These are phyloP conservation scores for Murina feae DNA, from an alignment of 2,113 vertebrate genomes.

Conservation along the genomic window DNA sequence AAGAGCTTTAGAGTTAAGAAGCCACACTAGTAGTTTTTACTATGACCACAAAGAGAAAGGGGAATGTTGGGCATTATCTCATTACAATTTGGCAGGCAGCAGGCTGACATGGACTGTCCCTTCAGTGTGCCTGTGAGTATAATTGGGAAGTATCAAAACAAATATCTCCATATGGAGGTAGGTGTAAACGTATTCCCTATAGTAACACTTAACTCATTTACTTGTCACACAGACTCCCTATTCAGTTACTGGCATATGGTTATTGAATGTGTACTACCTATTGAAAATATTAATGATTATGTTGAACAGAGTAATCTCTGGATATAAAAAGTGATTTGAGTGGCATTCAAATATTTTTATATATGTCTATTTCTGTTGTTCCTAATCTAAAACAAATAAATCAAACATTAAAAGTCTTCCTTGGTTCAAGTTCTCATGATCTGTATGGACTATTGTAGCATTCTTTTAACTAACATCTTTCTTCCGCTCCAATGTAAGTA, in stretches of 20 bases:
- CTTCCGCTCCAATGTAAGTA: neutral
- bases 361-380: neutral
- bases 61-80: neutral
- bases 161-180: neutral
- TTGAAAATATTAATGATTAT: constrained; percentile 11
- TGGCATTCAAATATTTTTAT: neutral
- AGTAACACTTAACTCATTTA: constrained; percentile 7
- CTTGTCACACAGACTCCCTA: neutral
- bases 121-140: neutral
- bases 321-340: neutral
- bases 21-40: neutral
- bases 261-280: neutral
- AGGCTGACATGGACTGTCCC: neutral
- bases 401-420: neutral
- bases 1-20: neutral
- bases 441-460: neutral
- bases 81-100: neutral
- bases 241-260: neutral
- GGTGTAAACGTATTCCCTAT: neutral
- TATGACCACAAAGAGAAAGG: neutral
- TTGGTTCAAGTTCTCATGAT: neutral
- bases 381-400: neutral
- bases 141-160: neutral
- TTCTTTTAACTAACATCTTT: neutral
- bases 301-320: neutral